Evolutionary conservation across 2,113 vertebrate genomes (phyloP), one percentile per base, ranked within the genome.

Genomic region (Chinchilla lanigera): DNA sequence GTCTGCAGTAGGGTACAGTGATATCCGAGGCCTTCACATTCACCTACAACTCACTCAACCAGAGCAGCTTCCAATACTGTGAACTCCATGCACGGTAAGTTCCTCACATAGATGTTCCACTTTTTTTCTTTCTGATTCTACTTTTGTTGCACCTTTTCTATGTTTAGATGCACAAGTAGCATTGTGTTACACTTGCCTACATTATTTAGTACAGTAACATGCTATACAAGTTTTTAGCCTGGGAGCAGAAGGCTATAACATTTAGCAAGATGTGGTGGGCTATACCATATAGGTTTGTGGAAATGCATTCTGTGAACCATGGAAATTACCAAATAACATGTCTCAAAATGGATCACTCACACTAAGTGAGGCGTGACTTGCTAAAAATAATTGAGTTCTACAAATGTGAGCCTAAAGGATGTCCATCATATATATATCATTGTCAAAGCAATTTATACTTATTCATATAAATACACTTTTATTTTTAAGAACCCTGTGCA

Each of bases 371-470:
- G 73, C 11, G 30, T 14, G 24, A 77, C 41, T 89, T 71, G 81
- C 84, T 87, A 44, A 93, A 78, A 67, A 89, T 73, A 86, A 69
- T 7, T 85, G 41, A 78, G 24, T 86, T 93, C 61, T 94, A 71
- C 71, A 80, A 88, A 58, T 94, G 71, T 44, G n/a, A 30, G 35
- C 81, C n/a, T 71, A 24, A 63, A 93, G 24, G n/a, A 71, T 86
- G 28, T 26, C 61, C 6, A 38, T 86, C 67, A 93, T 69, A 73
- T n/a, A 80, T 63, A 85, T 69, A 58, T 28, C 14, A 69, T 84
- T 67, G 26, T 89, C 22, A 65, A 35, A 58, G 20, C 78, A 84
- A 92, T 81, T 78, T 89, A 60, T 6, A 44, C 69, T 82, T 85
- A 11, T 52, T 30, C 78, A 81, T 81, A 56, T 88, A 50, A 82